Base-by-base conservation (phyloP, 2,888 invertebrate species). In the Hartigia nigra region DNA sequence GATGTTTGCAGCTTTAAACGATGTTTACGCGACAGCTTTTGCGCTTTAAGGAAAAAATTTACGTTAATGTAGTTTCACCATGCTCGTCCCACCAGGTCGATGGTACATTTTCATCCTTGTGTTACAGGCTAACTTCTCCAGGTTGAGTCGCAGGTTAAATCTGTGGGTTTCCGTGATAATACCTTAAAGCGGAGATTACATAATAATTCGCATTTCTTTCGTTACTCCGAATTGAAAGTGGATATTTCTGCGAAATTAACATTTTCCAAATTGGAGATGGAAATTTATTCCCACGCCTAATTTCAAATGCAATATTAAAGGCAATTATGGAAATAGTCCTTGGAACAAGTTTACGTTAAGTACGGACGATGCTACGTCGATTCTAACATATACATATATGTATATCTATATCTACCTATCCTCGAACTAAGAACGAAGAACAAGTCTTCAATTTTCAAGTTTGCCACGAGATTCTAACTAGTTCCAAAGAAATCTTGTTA, bases 401-500 rank as follows among this genome's bases (percentile, higher is more conserved):
- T 12, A 31, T 76, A 69, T 39, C 39, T 76, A 34, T 55, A 69
- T 35, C 23, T 69, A 35, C 31, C 39, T 70, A 9, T 23, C 74
- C 78, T 81, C 70, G 76, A 81, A 78, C 39, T 69, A 74, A 82
- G 80, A 78, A 74, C 39, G 77, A 79, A 79, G 81, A 82, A 77
- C 82, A 81, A 81, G 82, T 78, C 78, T 81, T 55, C 34, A 69
- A 77, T 74, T 55, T n/a, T 77, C 78, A 82, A 84, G 80, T 79
- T 81, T 76, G 69, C 69, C 75, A 74, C 74, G 76, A 84, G 80
- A 84, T 81, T 81, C 82, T 76, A 82, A 84, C 84, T 84, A 84
- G 84, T 84, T 84, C 69, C 80, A 78, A 82, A 84, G 84, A 84
- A 84, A 84, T 76, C 84, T 84, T 83, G 82, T 84, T 84, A 84